Base-by-base conservation (phyloP, 2,888 invertebrate species). In the Diachrysia chrysitis region DNA sequence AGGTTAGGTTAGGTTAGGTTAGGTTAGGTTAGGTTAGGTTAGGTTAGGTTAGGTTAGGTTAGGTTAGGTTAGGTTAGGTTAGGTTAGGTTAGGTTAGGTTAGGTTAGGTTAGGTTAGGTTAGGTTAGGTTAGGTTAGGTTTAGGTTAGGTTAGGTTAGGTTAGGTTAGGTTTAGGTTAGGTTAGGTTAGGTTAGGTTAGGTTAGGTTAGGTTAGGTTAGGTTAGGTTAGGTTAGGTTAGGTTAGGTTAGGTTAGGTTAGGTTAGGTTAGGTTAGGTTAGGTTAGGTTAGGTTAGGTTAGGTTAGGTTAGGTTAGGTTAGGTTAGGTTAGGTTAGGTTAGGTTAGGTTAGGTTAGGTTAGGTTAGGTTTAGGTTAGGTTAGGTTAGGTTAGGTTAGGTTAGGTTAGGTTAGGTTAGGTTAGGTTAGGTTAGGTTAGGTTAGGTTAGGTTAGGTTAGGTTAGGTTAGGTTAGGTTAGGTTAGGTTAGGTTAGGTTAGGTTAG, bases 401-500 rank as follows among this genome's bases (percentile, higher is more conserved):
- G 64, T 32, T 32, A 32, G 32, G 32, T 32, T 32, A 32, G 32
- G 32, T 64, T 64, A 64, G 64, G 58, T 64, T 64, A 58, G 58
- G 64, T 58, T 64, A 58, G 64, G 58, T 60, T 69, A 57, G 60
- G 62, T 60, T 60, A 60, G 69, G 69, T 69, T 65, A 69, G 42
- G 61, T 42, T 19, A 29, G 69, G 62, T 64, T 61, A 56, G 70
- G 70, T 71, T 63, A 66, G n/a, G 60, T 25, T 66, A 51, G 48
- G 32, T 32, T 32, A 32, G 32, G 32, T 32, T 32, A 32, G 32
- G 32, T 32, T 60, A 51, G 59, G 69, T 64, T 65, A 64, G 64
- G 69, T 64, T 61, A 60, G 64, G 56, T n/a, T 56, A 67, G 69
- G 71, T 67, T 69, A 69, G 69, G 71, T 65, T 72, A 66, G 64